These are phyloP conservation scores for Hyla sarda DNA, from an alignment of 2,113 vertebrate genomes.

Conservation along the genomic window DNA sequence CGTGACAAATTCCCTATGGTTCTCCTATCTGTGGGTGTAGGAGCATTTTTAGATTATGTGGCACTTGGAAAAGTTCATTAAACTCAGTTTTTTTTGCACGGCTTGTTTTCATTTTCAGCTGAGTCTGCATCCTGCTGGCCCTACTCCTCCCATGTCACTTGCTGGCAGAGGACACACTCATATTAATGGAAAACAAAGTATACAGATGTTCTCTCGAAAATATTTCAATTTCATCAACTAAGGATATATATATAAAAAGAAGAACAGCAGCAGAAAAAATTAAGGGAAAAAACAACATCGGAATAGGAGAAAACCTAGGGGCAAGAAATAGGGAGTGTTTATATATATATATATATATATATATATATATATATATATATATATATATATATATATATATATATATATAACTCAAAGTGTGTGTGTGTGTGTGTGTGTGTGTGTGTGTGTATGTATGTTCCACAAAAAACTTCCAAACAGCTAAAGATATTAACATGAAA, in stretches of 20 bases:
- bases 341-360: too few species aligned
- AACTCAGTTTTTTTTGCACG: background rate
- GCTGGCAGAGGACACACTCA: slow-evolving; percentile 4
- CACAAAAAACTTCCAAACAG: too few species aligned
- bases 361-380: too few species aligned
- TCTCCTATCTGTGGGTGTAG: slow-evolving; percentile 14
- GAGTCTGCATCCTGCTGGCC: slow-evolving; percentile 29
- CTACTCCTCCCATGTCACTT: slow-evolving; percentile 33
- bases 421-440: too few species aligned
- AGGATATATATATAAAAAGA: background rate
- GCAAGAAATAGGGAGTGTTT: too few species aligned
- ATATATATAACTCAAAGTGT: too few species aligned
- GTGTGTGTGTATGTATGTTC: too few species aligned
- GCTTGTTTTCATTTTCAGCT: background rate
- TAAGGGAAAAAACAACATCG: background rate
- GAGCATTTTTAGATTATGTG: background rate
- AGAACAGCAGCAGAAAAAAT: background rate
- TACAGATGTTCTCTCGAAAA: slow-evolving; percentile 8
- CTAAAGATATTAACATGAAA: too few species aligned
- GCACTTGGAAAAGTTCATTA: slow-evolving; percentile 11
- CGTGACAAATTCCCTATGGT: slow-evolving; percentile 20
- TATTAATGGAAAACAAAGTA: slow-evolving; percentile 38
- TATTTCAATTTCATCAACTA: background rate
- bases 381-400: too few species aligned
- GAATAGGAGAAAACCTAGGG: too few species aligned